A percentile compares a stretch with the other conserved stretches of the same genome.
phyloP scores from a whole-genome alignment of 2,888 invertebrate species.

The Heteromyza rotundicornis region DNA sequence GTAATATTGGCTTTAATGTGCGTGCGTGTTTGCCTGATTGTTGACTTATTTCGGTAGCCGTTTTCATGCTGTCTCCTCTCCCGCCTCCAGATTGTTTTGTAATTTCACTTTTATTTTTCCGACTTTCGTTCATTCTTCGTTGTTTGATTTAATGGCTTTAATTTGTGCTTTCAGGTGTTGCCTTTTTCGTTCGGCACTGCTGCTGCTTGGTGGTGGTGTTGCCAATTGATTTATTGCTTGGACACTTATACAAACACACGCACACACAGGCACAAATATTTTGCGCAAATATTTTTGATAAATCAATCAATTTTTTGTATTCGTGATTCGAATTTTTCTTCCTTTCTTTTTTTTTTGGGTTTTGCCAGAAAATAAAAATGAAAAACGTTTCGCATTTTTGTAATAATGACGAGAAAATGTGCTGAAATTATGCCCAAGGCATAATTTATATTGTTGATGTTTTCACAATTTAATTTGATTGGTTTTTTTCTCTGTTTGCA shows the following conservation, averaged over 20 bases:
- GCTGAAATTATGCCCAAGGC: slow-evolving; percentile 33
- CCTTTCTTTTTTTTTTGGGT: slow-evolving; percentile 25
- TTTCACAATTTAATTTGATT: background rate
- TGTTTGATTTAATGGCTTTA: slow-evolving; percentile 52
- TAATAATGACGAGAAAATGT: slow-evolving; percentile 46
- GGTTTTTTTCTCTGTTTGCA: no score
- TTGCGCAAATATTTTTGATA: slow-evolving; percentile 45
- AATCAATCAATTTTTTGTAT: slow-evolving; percentile 43
- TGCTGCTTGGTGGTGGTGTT: slow-evolving; percentile 47
- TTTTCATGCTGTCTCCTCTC: no score
- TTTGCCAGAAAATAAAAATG: no score
- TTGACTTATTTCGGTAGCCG: slow-evolving; percentile 48
- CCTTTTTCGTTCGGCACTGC: background rate
- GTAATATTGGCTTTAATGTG: slow-evolving; percentile 29
- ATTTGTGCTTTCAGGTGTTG: slow-evolving; percentile 52
- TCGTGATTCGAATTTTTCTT: slow-evolving; percentile 37
- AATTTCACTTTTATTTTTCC: slow-evolving; percentile 32
- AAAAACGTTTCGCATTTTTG: slow-evolving; percentile 19
- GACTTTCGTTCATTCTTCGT: slow-evolving; percentile 34
- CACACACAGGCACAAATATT: slow-evolving; percentile 20
- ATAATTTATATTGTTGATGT: background rate
- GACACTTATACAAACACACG: slow-evolving; percentile 26
- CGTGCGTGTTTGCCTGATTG: slow-evolving; percentile 48
- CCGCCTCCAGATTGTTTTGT: slow-evolving; percentile 18
- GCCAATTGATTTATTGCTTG: slow-evolving; percentile 56